Percentiles rank a stretch among this genome's conserved stretches.
phyloP scores from a whole-genome alignment of 2,797 vertebrate species.

The Cebuella pygmaea region DNA sequence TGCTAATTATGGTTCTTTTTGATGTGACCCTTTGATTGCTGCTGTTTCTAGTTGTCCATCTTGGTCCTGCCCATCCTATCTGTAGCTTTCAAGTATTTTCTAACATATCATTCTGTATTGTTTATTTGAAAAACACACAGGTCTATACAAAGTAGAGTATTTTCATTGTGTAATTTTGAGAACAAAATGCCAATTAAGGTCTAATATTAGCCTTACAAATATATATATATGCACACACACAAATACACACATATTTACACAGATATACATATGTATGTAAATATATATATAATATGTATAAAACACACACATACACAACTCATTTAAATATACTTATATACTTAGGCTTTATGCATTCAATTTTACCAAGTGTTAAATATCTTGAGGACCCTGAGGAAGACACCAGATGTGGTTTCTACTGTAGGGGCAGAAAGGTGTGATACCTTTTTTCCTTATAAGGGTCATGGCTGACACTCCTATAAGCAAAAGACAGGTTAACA shows the following conservation, averaged over 20 bases:
- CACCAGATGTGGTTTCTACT: background rate
- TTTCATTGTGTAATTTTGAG: background rate
- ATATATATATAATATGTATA: too few species aligned
- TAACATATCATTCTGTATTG: background rate
- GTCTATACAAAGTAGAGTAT: background rate
- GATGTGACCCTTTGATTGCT: background rate
- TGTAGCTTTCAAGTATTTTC: background rate
- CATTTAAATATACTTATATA: background rate
- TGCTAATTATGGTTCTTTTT: background rate
- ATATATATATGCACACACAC: background rate
- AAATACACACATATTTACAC: background rate
- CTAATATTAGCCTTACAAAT: background rate
- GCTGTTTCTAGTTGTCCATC: background rate
- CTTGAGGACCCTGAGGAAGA: background rate
- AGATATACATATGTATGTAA: too few species aligned
- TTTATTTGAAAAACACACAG: background rate
- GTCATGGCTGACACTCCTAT: background rate
- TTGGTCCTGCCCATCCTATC: too few species aligned
- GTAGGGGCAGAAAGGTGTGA: background rate
- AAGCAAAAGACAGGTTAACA: background rate
- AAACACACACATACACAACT: background rate
- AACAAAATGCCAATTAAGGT: background rate
- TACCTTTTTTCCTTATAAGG: background rate
- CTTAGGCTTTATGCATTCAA: background rate
- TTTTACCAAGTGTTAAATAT: background rate